Conservation (phyloP, 1,140 invertebrate species). For the Papilio aristodemus region DNA sequence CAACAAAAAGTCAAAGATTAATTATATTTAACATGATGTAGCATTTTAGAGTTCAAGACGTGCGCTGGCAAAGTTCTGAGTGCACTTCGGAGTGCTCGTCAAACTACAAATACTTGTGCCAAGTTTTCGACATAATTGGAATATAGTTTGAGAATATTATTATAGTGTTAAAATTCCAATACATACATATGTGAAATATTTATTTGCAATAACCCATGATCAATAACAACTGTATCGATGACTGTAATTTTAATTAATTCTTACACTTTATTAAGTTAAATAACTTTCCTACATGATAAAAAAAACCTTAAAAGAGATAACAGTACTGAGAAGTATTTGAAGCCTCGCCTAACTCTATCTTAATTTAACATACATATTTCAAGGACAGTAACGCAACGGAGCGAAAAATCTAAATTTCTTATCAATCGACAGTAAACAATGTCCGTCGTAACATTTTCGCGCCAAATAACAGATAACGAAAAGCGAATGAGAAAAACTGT, state of each 20-base stretch:
- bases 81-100: constrained; percentile 19
- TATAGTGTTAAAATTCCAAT: constrained; percentile 13
- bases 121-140: constrained; percentile 26
- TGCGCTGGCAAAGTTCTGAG: constrained; percentile 3
- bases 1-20: constrained; percentile 8
- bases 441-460: constrained; percentile 28
- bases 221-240: no score
- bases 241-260: no score
- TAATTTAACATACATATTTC: not conserved
- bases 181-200: constrained; percentile 8
- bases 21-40: constrained; percentile 3
- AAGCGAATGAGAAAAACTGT: constrained; percentile 22
- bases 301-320: no score
- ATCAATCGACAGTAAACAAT: constrained; percentile 28
- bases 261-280: no score
- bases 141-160: constrained; percentile 23
- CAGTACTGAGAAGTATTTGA: not conserved
- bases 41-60: constrained; percentile 20
- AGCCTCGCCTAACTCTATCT: not conserved
- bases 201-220: constrained; percentile 1
- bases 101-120: constrained; percentile 25
- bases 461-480: constrained; percentile 28
- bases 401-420: constrained; percentile 21
- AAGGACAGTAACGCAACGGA: not conserved
- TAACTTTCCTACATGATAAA: no score